Base-by-base conservation (phyloP, 1,140 invertebrate genomes). In the Cepaea nemoralis region DNA sequence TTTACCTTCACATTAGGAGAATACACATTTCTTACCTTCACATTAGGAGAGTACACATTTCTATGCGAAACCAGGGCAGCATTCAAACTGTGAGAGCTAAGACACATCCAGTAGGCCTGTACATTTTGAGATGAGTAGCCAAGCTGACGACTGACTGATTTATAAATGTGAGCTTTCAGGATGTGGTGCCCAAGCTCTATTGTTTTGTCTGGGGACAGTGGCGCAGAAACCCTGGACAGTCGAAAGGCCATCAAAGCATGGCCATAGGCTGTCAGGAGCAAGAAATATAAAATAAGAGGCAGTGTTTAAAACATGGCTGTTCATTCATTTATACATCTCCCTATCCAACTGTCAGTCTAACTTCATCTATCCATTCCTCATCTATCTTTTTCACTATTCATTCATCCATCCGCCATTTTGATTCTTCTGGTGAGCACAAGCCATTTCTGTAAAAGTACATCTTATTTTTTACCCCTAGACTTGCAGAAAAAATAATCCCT, bases 171-270 rank as follows among this genome's bases (percentile, higher is more conserved):
- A 8, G 97, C 97, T 92, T 99, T 99, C 0, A 99, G 91, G 74
- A 99, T 96, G 90, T 99, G 98, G 92, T 99, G 97, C 2, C 96
- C 97, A 27, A 99, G 92, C 91, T 99, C 97, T 81, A 98, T 93
- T 0, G 96, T 95, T 86, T 96, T 96, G 85, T 98, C 96, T 0
- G 95, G 93, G 87, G 95, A 94, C 37, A 98, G 92, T 0, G 96
- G 96, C 0, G 95, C 94, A 90, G 96, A 95, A 5, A 97, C 93
- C 76, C 97, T 94, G 2, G 96, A 96, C 84, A 99, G 92, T 70
- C 96, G 93, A 83, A 99, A 97, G 0, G 97, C 97, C 77, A 98
- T 96, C 1, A 96, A 95, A 0, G 96, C 95, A 92, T 99, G 97
- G 0, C 97, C 97, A 33, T 95, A n/a, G 93, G 87, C 97, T 93